Evolutionary conservation across 2,888 invertebrate genomes (phyloP).

Genomic region (Drosophila sordidula): DNA sequence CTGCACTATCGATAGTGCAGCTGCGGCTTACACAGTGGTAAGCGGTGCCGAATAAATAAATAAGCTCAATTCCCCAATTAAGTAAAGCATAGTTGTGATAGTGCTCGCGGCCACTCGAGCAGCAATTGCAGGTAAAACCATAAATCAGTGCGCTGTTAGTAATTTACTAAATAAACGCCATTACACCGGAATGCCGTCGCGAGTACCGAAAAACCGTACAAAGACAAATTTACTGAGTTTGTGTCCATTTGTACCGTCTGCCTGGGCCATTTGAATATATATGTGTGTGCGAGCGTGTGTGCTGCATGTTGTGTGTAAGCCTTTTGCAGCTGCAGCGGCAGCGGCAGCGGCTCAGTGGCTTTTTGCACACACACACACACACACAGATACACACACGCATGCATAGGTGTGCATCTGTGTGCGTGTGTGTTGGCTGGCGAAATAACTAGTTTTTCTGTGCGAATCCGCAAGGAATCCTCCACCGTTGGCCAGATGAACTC

Average conservation of each 20-base stretch:
- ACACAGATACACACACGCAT: not conserved
- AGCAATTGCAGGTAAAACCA: conserved; percentile 41
- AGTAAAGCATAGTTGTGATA: conserved; percentile 36
- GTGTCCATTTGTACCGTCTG: conserved; percentile 5
- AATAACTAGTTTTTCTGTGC: conserved; percentile 57
- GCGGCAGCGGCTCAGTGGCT: conserved; percentile 38
- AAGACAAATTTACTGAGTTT: conserved; percentile 20
- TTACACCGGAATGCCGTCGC: conserved; percentile 28
- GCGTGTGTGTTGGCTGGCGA: conserved; percentile 22
- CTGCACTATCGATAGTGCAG: conserved; percentile 36
- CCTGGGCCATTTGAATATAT: conserved; percentile 3
- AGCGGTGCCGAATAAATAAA: conserved; percentile 59
- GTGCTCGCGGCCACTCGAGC: conserved; percentile 18
- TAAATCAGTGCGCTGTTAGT: not conserved
- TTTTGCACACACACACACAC: conserved; percentile 9
- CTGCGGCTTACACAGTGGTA: conserved; percentile 39
- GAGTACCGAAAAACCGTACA: conserved; percentile 18
- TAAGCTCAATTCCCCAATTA: conserved; percentile 24
- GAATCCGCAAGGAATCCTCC: conserved; percentile 54
- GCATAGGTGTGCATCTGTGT: conserved; percentile 3
- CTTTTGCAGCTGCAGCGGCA: conserved; percentile 51
- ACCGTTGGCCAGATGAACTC: conserved; percentile 40
- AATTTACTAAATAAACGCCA: conserved; percentile 1
- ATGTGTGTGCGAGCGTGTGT: not conserved
- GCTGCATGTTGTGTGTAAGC: conserved; percentile 9